Percentiles rank a stretch among this genome's conserved stretches.
phyloP scores from a whole-genome alignment of 2,888 invertebrate genomes.

The Caenorhabditis uteleia region DNA sequence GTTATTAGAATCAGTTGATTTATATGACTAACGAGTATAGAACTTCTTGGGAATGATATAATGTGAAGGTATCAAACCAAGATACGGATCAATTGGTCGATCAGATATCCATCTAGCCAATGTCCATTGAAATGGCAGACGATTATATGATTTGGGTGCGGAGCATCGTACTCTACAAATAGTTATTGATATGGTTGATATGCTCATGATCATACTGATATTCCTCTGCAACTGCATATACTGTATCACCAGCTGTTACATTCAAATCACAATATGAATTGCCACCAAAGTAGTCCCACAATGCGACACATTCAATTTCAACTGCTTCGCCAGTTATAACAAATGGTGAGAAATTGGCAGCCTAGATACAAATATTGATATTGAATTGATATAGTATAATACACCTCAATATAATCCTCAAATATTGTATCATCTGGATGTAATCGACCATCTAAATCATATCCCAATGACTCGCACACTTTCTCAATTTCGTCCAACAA shows the following conservation, averaged over 20 bases:
- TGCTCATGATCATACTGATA: constrained; percentile 44
- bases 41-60: constrained; percentile 46
- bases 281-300: constrained; percentile 52
- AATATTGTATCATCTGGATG: constrained; percentile 14
- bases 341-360: constrained; percentile 21
- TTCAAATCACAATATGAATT: constrained; percentile 41
- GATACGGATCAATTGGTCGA: constrained; percentile 24
- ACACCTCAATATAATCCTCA: neutral
- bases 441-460: constrained; percentile 27
- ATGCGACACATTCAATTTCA: constrained; percentile 38
- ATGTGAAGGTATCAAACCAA: constrained; percentile 43
- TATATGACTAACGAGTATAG: constrained; percentile 22
- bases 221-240: constrained; percentile 48
- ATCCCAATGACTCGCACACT: constrained; percentile 6
- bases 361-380: constrained; percentile 7
- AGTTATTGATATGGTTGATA: neutral
- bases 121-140: constrained; percentile 44
- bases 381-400: neutral
- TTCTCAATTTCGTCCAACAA: constrained; percentile 4
- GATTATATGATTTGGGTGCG: constrained; percentile 7
- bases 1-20: neutral
- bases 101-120: constrained; percentile 33
- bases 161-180: constrained; percentile 21
- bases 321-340: constrained; percentile 12
- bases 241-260: constrained; percentile 38